phyloP scores from a whole-genome alignment of 2,888 invertebrate species.

The Erebia epiphron region DNA sequence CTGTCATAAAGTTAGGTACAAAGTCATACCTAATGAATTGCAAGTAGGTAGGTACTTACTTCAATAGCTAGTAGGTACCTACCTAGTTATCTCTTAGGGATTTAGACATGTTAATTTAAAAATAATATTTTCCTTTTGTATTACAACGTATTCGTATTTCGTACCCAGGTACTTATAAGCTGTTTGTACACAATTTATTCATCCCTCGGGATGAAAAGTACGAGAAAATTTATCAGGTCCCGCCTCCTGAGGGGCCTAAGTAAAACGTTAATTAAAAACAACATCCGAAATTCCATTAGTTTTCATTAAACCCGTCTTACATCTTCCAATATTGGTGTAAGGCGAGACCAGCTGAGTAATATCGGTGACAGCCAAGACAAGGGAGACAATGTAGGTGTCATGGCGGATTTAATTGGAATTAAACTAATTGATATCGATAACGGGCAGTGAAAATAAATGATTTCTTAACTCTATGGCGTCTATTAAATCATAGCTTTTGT shows the following conservation, averaged over 20 bases:
- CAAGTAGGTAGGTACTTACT: too few species aligned
- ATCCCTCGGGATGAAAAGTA: neutral
- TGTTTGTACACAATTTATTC: neutral
- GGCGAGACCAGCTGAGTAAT: neutral
- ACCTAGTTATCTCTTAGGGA: too few species aligned
- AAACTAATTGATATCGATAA: neutral
- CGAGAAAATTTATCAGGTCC: neutral
- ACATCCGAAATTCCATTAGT: slow-evolving; percentile 19
- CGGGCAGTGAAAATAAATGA: neutral
- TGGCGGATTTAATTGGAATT: neutral
- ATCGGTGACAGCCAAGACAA: slow-evolving; percentile 2
- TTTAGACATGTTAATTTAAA: too few species aligned
- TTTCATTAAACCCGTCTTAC: neutral
- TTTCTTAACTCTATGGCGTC: neutral
- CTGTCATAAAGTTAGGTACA: too few species aligned
- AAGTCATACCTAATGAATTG: too few species aligned
- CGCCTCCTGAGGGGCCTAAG: neutral
- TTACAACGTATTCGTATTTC: too few species aligned
- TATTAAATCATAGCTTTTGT: too few species aligned
- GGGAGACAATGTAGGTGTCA: slow-evolving; percentile 3
- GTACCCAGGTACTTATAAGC: neutral
- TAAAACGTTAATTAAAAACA: slow-evolving; percentile 18
- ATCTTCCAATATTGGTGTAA: slow-evolving; percentile 11
- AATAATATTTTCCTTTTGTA: too few species aligned
- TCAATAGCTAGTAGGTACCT: too few species aligned